Base-by-base conservation (phyloP, 1,140 invertebrate genomes). In the Trichogramma pretiosum region DNA sequence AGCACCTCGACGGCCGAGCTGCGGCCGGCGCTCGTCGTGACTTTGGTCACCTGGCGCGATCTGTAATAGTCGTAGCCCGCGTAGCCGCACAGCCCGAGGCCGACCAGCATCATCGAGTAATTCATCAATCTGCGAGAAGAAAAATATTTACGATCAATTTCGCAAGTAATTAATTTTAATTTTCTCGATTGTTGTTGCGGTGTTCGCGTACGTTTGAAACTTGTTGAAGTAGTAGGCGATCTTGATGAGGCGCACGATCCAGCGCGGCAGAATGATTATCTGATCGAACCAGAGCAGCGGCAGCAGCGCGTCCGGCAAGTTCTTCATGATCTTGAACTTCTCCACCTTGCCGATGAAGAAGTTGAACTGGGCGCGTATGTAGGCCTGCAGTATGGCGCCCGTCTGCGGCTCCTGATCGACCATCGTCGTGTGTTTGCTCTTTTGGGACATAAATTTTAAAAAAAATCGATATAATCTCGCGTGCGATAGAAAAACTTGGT, bases 231-330 rank as follows among this genome's bases (percentile, higher is more conserved):
- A 28, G 24, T 28, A 28, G 24, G 5, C 24, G 24, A 28, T 28
- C 24, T 28, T 28, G 24, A 28, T 28, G 5, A 7, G 5, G 5
- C 5, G 24, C 24, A 28, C 24, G 24, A 28, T 7, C 24, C 5
- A 28, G 24, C 11, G 5, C 24, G 24, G 24, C 24, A 28, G 24
- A 28, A 11, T 11, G 24, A 28, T 11, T 5, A 28, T 28, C 24
- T 28, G 84, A 61, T 87, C 84, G 1, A 87, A 64, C 85, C 85
- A 88, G 45, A 87, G 80, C 0, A 88, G 3, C 2, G 85, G 85
- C 11, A 82, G 55, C 1, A 87, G 59, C 1, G 77, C 72, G 3
- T 69, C 61, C 0, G 77, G 76, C 5, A 86, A 65, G 18, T 78
- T 74, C 38, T 78, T 79, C 65, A 82, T 78, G 0, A 81, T 53